These are phyloP conservation scores for Pipistrellus pygmaeus DNA, from an alignment of 2,797 vertebrate genomes.

Conservation along the genomic window DNA sequence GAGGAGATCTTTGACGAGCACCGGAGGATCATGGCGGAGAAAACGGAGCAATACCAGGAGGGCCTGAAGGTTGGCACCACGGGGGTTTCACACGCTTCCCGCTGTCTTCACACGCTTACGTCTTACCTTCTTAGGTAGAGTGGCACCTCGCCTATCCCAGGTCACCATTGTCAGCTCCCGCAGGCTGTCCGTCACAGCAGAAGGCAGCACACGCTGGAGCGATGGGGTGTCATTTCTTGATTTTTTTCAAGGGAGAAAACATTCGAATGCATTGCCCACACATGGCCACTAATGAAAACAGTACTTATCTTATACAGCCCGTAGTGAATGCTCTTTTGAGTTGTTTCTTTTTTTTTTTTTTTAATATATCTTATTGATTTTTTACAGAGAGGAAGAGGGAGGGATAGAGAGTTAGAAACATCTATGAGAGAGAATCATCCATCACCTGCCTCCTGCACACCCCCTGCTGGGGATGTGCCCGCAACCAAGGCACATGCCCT, in stretches of 20 bases:
- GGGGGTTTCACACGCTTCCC: background rate
- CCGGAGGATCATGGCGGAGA: constrained; percentile 89
- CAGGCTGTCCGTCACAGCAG: background rate
- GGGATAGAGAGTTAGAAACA: too few relatives aligned
- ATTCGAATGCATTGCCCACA: background rate
- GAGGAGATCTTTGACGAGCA: constrained; percentile 92
- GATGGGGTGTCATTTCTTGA: background rate
- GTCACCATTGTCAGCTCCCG: background rate
- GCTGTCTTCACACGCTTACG: constrained; percentile 8
- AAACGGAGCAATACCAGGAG: constrained; percentile 90
- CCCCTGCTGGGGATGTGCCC: too few relatives aligned
- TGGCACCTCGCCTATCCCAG: background rate
- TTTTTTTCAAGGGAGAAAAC: constrained; percentile 38
- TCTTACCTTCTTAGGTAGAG: background rate
- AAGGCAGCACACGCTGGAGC: background rate
- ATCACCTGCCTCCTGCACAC: too few relatives aligned
- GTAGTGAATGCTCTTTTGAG: background rate
- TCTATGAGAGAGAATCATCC: too few relatives aligned
- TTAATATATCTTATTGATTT: background rate
- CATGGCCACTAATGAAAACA: background rate
- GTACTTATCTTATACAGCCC: background rate
- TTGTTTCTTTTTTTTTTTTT: background rate
- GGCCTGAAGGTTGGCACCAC: constrained; percentile 89
- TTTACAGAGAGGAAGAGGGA: too few relatives aligned
- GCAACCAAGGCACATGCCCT: too few relatives aligned